Conservation (phyloP, 1,140 invertebrate species). For the Nasonia vitripennis region DNA sequence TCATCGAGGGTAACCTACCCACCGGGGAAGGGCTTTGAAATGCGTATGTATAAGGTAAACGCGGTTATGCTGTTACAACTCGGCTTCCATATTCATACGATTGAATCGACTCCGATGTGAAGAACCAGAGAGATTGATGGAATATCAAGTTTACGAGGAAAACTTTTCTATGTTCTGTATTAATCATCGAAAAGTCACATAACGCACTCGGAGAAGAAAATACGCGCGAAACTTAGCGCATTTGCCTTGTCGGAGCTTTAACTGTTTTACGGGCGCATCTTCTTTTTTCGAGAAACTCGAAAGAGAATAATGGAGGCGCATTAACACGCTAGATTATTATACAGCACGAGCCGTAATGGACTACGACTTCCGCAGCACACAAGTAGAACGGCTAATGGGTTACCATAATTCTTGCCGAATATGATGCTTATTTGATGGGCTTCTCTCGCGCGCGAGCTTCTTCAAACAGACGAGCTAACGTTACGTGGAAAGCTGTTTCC, state of each 20-base stretch:
- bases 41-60: no score
- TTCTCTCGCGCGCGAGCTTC: neutral
- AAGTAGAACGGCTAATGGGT: constrained; percentile 6
- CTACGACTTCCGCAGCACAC: neutral
- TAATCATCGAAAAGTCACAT: neutral
- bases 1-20: no score
- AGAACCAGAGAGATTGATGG: no score
- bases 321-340: constrained; percentile 20
- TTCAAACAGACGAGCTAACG: neutral
- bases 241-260: neutral
- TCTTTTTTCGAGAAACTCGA: constrained; percentile 6
- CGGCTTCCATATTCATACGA: no score
- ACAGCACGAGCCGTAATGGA: constrained; percentile 11
- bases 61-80: no score
- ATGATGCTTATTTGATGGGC: constrained; percentile 18
- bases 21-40: no score
- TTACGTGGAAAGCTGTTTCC: no score
- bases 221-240: constrained; percentile 10
- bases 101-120: no score
- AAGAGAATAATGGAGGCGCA: constrained; percentile 24
- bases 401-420: constrained; percentile 15
- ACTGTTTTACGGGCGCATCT: neutral
- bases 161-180: neutral
- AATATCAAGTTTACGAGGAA: no score
- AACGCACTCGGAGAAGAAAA: neutral